phyloP scores from a whole-genome alignment of 2,113 vertebrate species.

The Condylura cristata region DNA sequence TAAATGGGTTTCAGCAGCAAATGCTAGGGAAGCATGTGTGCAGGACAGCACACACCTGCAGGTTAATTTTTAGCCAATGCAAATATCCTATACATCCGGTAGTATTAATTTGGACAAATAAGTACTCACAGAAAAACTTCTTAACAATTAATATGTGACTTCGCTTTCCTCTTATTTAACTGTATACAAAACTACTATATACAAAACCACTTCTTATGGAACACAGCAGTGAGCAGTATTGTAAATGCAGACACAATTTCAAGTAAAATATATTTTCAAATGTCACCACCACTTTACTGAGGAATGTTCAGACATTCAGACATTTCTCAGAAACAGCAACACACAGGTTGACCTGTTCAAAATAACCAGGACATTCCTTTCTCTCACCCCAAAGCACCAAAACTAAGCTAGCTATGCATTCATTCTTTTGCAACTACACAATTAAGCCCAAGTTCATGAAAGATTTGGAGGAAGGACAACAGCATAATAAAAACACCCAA shows the following conservation, averaged over 20 bases:
- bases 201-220: background rate
- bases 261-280: background rate
- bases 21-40: background rate
- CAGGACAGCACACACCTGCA: background rate
- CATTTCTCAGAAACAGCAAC: background rate
- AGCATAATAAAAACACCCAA: slow-evolving; percentile 46
- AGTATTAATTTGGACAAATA: background rate
- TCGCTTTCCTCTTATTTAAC: background rate
- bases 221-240: background rate
- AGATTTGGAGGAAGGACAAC: slow-evolving; percentile 27
- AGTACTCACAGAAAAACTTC: background rate
- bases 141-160: background rate
- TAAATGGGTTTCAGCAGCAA: background rate
- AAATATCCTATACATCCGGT: background rate
- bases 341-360: background rate
- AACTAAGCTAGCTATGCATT: background rate
- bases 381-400: background rate
- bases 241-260: background rate
- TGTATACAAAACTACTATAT: background rate
- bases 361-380: background rate
- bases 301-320: background rate
- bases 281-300: background rate
- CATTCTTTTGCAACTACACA: background rate
- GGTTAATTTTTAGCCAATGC: background rate
- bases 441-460: background rate